Evolutionary conservation across 2,797 vertebrate species (phyloP).

Genomic region (Darevskia mixta): DNA sequence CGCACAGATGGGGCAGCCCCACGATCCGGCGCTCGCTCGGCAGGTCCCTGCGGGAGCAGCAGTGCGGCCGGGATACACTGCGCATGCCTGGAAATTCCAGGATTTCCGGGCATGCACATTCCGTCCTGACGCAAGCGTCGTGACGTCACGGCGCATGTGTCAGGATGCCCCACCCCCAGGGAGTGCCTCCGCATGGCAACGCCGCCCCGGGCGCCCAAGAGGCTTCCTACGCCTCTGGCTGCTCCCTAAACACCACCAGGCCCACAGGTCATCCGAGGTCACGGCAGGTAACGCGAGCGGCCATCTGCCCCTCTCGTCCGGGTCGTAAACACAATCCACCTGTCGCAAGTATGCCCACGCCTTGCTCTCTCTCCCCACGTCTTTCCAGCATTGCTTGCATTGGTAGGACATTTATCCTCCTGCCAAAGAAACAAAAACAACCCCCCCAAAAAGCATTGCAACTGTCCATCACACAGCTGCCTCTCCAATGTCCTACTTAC

Average conservation of each 20-base stretch:
- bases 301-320: constrained; percentile 74
- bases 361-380: constrained; percentile 79
- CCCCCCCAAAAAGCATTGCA: constrained; percentile 67
- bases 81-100: too few relatives aligned
- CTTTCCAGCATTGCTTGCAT: constrained; percentile 87
- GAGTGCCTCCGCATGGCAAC: too few relatives aligned
- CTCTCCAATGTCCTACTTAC: constrained; percentile 72
- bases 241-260: constrained; percentile 32
- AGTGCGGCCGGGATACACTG: too few relatives aligned
- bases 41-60: too few relatives aligned
- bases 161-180: too few relatives aligned
- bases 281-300: constrained; percentile 80
- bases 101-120: too few relatives aligned
- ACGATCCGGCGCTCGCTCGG: too few relatives aligned
- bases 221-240: background rate
- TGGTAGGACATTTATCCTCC: constrained; percentile 77
- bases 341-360: constrained; percentile 86
- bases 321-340: constrained; percentile 92
- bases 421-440: background rate
- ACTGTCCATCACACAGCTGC: constrained; percentile 88
- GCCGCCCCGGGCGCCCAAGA: too few relatives aligned
- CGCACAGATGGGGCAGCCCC: too few relatives aligned
- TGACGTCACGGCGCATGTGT: too few relatives aligned
- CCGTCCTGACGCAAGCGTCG: too few relatives aligned
- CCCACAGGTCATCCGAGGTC: constrained; percentile 80